Base-by-base conservation (phyloP, 2,888 invertebrate genomes). In the Tipula lateralis region DNA sequence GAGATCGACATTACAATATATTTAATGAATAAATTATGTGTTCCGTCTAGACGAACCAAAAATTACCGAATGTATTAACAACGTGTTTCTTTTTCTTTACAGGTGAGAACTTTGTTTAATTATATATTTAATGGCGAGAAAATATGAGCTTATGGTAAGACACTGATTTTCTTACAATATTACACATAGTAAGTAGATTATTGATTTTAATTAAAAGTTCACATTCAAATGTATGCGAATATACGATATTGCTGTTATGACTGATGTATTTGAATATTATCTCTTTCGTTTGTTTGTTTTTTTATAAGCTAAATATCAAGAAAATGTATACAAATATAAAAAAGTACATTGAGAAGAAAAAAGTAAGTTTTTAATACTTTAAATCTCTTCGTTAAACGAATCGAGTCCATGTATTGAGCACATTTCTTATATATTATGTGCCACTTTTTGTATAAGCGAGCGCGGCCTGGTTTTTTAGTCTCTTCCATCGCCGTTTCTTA, bases 391-490 rank as follows among this genome's bases (percentile, higher is more conserved):
- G 24, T 19, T 24, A 19, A 34, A 34, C 12, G 19, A 83, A 83
- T 83, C 83, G 83, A 83, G 83, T 39, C 36, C 83, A 83, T 39
- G 83, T 83, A 83, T 83, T 83, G 36, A 83, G 83, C 83, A 83
- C 83, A 83, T 83, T 83, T 83, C n/a, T 83, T 39, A 24, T 66
- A 66, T 66, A 66, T 66, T 12, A 39, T 83, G 83, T 83, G 24
- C 83, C 83, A 83, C 83, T 39, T 83, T 83, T 83, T 83, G 83
- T 36, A 34, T 83, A 83, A 19, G 39, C 29, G 29, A 39, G 39
- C 29, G 66, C 66, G 83, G 39, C 83, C 83, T 83, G 83, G 83
- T 83, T 83, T 34, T 83, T 36, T 29, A 39, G 83, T 83, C 13
- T 83, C 24, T 13, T 83, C n/a, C n/a, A n/a, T n/a, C 19, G n/a